Base-by-base conservation (phyloP, 2,113 vertebrate genomes). In the Barbus barbus region DNA sequence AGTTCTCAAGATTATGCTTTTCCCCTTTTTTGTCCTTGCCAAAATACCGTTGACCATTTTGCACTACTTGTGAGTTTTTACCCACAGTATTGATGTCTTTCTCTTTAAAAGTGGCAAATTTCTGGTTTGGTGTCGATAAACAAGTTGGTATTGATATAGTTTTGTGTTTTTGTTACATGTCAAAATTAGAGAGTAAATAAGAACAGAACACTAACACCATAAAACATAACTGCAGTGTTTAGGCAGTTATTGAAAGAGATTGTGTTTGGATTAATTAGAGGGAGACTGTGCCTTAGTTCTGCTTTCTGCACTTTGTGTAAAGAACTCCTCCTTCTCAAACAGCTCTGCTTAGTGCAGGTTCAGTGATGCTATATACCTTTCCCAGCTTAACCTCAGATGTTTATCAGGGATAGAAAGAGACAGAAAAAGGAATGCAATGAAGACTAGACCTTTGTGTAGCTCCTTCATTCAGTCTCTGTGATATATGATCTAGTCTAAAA, bases 301-400 rank as follows among this genome's bases (percentile, higher is more conserved):
- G 78, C 78, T 58, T 69, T 73, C 65, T 87, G 83, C 63, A 41
- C 28, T 63, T 46, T 69, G 31, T 85, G 56, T 46, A 84, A 71
- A 44, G 53, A 48, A 65, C 75, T 80, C 65, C 73, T 72, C 24
- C 84, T 82, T 65, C 63, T 28, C 71, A 87, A 51, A 38, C 69
- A 60, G 60, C 51, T 87, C 79, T 82, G 51, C 83, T 85, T 82
- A 85, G 86, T 82, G 83, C 86, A 82, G 83, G 78, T 85, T 87
- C 86, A 87, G 56, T 78, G 86, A 84, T 71, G 83, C 74, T 81
- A 73, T 81, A 73, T 84, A 79, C 79, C 86, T 87, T 85, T 87
- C 72, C 79, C 83, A 78, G 83, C 79, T 87, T 82, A 87, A 83
- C 63, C 79, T 77, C 83, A 85, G 86, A 87, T 85, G 79, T 85